Base-by-base conservation (phyloP, 2,888 invertebrate genomes). In the Cryptophagus acutangulus region DNA sequence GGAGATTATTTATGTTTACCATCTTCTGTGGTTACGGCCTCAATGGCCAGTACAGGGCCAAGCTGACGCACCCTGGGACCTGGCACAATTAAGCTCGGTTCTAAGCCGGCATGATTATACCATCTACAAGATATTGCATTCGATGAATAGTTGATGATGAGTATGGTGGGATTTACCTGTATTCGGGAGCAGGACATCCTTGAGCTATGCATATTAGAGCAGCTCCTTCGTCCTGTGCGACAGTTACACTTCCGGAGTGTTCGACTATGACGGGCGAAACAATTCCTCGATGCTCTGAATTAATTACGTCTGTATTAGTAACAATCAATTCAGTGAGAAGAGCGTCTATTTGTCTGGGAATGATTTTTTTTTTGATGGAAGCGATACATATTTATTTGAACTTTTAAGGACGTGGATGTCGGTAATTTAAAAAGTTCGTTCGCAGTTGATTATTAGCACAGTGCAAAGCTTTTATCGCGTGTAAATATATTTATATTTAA, bases 191-290 rank as follows among this genome's bases (percentile, higher is more conserved):
- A 41, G 87, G 87, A 69, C 84, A 84, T 40, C 83, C 85, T 63
- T 82, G 83, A n/a, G 86, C 83, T 30, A 85, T 79, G 69, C 87
- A 87, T 45, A 87, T 74, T 50, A 87, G 69, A 39, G 85, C 83
- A 3, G 83, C 82, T 38, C 81, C 81, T 63, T 83, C 82, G 52
- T 84, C 84, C 65, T 84, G 82, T 35, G 80, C 77, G 33, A 82
- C 82, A 53, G 80, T 78, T 17, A 85, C 78, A 50, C 78, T 76
- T 36, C 78, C 78, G 33, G 81, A 80, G 66, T 82, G 81, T 60
- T 84, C 82, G 51, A 84, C 76, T 53, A 84, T 81, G 51, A 78
- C 77, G 17, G 85, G 85, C 38, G 83, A 76, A 58, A 80, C 78
- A 57, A 82, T 79, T 38, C 83, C 82, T 61, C 82, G 74, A 67